phyloP scores from a whole-genome alignment of 1,140 invertebrate species.

The Heliconius eleuchia region DNA sequence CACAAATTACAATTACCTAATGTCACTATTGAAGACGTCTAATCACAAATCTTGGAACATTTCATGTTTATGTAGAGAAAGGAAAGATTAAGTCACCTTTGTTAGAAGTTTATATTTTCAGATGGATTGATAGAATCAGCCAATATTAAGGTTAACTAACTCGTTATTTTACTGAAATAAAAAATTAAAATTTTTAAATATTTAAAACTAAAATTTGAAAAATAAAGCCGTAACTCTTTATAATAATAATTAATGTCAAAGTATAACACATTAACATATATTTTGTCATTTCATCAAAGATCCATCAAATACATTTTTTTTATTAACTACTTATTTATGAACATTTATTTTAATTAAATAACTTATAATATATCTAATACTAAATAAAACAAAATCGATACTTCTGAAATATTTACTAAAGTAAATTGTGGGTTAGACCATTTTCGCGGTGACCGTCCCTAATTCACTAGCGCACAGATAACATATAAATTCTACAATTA shows the following conservation, averaged over 20 bases:
- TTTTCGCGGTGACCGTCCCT: background rate
- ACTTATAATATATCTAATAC: background rate
- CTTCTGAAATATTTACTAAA: background rate
- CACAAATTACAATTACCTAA: conserved; percentile 22
- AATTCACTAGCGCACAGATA: background rate
- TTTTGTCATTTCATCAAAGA: too few relatives aligned
- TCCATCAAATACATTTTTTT: background rate
- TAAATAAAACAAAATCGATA: background rate
- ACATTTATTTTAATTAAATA: background rate
- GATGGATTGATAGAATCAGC: background rate
- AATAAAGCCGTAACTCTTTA: too few relatives aligned
- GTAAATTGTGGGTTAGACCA: conserved; percentile 2
- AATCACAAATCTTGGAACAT: conserved; percentile 4
- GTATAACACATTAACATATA: too few relatives aligned
- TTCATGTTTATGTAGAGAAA: conserved; percentile 3
- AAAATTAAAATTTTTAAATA: background rate
- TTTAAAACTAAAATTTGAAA: too few relatives aligned
- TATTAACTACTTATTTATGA: background rate
- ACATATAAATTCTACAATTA: background rate
- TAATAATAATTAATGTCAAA: too few relatives aligned
- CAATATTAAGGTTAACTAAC: background rate
- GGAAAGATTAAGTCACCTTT: background rate
- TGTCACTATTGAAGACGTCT: conserved; percentile 3
- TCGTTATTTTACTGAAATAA: background rate
- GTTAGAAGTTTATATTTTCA: background rate